Evolutionary conservation across 1,140 invertebrate species (phyloP), one percentile per base, ranked within the genome.

Genomic region (Drosophila asahinai): DNA sequence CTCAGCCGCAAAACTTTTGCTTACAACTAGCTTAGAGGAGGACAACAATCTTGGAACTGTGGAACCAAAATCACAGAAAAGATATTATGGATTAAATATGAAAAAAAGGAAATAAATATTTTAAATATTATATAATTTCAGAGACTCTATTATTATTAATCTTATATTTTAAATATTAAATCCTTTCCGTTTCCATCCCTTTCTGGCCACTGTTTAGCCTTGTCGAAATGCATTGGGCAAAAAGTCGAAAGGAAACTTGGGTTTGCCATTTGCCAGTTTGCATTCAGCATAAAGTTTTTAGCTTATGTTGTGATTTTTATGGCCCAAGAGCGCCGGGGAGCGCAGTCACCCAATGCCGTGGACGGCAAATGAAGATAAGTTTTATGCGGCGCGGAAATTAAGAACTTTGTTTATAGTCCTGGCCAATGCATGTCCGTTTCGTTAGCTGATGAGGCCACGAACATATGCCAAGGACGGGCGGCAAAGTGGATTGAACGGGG

Each of bases 271-370:
- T 86, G 77, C 81, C 86, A 83, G 86, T 90, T 90, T 81, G 74
- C 86, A 90, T 89, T 81, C 72, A 78, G 61, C 77, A 89, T 89
- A 90, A 89, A 89, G 86, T 89, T 89, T 89, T 89, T 73, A 89
- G 84, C 84, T 89, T 89, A 89, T 89, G 81, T 90, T 89, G 81
- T 90, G 86, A 89, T 89, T 89, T 89, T 89, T 90, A 90, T 90
- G 77, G 52, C 57, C 55, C 61, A 49, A 45, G 40, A 60, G n/a
- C 51, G 40, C 66, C 55, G 58, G 61, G 15, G n/a, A 49, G 43
- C 43, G 43, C 30, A 45, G 38, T 25, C 43, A 48, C 38, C 67
- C 54, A 64, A 27, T 55, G 48, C 71, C 70, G 47, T 83, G 76
- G 70, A 72, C 67, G 70, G 57, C 64, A 80, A 84, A 89, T 90